Conservation (phyloP, 2,113 vertebrate genomes). For the Platysternon megacephalum region DNA sequence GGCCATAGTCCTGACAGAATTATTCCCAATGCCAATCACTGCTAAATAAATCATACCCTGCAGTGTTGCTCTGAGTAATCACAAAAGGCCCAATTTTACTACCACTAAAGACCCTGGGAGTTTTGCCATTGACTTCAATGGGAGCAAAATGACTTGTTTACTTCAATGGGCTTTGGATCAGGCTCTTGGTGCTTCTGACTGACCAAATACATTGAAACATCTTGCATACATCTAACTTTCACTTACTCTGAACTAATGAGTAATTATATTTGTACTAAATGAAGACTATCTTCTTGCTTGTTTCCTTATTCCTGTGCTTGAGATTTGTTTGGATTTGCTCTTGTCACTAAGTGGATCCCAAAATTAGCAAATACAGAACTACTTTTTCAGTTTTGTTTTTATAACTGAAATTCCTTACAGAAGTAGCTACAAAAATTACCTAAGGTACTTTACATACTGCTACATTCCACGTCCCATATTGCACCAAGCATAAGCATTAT, state of each 20-base stretch:
- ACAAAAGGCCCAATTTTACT: neutral
- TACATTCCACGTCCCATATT: neutral
- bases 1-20: neutral
- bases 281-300: neutral
- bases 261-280: neutral
- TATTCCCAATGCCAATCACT: rapidly evolving
- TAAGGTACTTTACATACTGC: neutral
- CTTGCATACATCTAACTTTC: neutral
- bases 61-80: neutral
- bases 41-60: neutral
- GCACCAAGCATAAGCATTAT: neutral
- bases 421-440: neutral
- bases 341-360: neutral
- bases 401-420: conserved; percentile 7
- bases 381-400: neutral
- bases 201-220: neutral
- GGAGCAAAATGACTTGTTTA: neutral
- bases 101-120: neutral
- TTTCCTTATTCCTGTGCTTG: neutral
- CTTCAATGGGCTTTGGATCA: neutral
- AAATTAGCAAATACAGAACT: neutral
- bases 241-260: neutral
- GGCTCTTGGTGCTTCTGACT: neutral
- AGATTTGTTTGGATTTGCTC: neutral
- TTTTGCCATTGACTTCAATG: neutral